Conservation (phyloP, 2,888 invertebrate species). For the Ormyrus thymus region DNA sequence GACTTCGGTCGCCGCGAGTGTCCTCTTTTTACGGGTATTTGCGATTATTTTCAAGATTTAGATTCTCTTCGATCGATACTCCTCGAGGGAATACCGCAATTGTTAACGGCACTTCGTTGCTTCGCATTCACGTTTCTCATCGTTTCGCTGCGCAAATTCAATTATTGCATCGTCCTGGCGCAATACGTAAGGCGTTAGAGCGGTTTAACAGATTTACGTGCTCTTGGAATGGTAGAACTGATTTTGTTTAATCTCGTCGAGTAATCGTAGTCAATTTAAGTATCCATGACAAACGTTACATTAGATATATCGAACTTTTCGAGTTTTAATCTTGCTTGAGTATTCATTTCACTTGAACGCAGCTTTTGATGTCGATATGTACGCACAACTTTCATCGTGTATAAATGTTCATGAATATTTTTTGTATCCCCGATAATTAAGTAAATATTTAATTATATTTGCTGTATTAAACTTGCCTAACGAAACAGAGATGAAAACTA, state of each 20-base stretch:
- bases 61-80: slow-evolving; percentile 9
- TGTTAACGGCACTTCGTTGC: too few species aligned
- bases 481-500: background rate
- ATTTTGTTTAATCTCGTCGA: slow-evolving; percentile 39
- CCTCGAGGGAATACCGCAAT: slow-evolving; percentile 3
- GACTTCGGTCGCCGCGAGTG: too few species aligned
- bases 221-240: slow-evolving; percentile 27
- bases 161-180: too few species aligned
- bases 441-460: background rate
- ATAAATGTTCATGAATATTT: slow-evolving; percentile 10
- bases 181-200: background rate
- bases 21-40: too few species aligned
- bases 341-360: slow-evolving; percentile 10
- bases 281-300: slow-evolving; percentile 46
- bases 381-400: slow-evolving; percentile 4
- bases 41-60: too few species aligned
- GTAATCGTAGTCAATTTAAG: slow-evolving; percentile 40
- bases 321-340: slow-evolving; percentile 14
- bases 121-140: too few species aligned
- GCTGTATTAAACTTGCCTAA: background rate
- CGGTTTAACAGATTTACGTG: slow-evolving; percentile 25
- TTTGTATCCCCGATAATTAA: background rate
- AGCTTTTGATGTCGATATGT: slow-evolving; percentile 22
- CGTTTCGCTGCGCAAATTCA: too few species aligned
- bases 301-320: slow-evolving; percentile 29